Base-by-base conservation (phyloP, 2,888 invertebrate species). In the Polylopha cassiicola region DNA sequence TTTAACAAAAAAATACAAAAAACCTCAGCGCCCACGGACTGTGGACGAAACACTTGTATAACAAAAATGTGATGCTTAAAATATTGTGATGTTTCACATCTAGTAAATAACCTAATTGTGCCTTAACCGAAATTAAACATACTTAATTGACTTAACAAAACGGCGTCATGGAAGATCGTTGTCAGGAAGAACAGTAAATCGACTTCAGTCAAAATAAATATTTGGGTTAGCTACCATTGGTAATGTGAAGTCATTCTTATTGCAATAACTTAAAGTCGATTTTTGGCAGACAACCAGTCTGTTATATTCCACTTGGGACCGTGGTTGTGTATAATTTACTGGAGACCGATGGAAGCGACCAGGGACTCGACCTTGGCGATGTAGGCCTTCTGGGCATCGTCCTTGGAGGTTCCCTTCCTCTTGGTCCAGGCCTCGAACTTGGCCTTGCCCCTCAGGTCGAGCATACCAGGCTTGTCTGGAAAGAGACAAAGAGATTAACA, bases 341-440 rank as follows among this genome's bases (percentile, higher is more conserved):
- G 82, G 30, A 90, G 76, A 37, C 91, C 91, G 57, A 89, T 69
- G 14, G 88, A 71, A 2, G 86, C 87, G 48, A 92, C 70, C n/a
- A 95, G 82, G 53, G 79, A 67, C 29, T 91, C 87, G 0, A 89
- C 95, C 74, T 92, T 92, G 2, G 88, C 89, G 47, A 98, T 82
- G 82, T 98, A 98, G 4, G 91, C 90, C 64, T 90, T 88, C 76
- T 94, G 93, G n/a, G 98, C 97, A 44, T 89, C 91, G 1, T 92
- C 93, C 62, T 91, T 88, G 32, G 89, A 79, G 51, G 87, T 85
- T 7, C 97, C 98, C 73, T 95, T 95, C 66, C 90, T 91, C 33
- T 78, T 86, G 55, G 90, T 90, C 98, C 98, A 99, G 3, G 95
- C 90, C 68, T 95, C 95, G 95, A 97, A 98, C 75, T 99, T 99